phyloP scores from a whole-genome alignment of 2,113 vertebrate species.

The Martes martes region DNA sequence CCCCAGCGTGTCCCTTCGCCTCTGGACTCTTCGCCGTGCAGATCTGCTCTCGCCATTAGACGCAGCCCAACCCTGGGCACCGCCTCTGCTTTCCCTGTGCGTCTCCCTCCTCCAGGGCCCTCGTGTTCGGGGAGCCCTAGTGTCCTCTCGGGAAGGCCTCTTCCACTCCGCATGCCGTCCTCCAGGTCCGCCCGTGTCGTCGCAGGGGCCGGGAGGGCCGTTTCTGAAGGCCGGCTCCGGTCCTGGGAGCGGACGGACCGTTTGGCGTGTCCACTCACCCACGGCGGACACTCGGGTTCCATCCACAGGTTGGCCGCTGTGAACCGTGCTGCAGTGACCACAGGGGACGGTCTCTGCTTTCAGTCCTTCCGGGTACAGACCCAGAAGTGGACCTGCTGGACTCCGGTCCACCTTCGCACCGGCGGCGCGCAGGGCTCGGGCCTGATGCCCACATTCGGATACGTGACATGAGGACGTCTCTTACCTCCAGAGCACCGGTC shows the following conservation, averaged over 20 bases:
- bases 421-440: rapidly evolving
- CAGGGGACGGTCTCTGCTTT: neutral
- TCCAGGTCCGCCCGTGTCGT: neutral
- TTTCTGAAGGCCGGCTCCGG: rapidly evolving
- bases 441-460: rapidly evolving
- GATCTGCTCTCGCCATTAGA: neutral
- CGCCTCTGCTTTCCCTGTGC: neutral
- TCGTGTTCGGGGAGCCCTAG: rapidly evolving
- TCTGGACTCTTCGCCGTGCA: neutral
- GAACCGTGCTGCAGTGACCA: neutral
- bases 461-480: no score
- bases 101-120: neutral
- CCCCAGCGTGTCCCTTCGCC: neutral
- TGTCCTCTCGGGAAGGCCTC: rapidly evolving
- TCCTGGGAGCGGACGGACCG: rapidly evolving
- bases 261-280: rapidly evolving
- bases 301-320: rapidly evolving
- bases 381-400: neutral
- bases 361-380: rapidly evolving
- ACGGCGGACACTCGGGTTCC: neutral
- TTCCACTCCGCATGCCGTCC: neutral
- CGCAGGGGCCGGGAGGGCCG: neutral
- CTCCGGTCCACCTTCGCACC: rapidly evolving
- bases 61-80: neutral
- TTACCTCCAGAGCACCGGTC: rapidly evolving